Conservation (phyloP, 1,140 invertebrate genomes). For the Euschistus heros region DNA sequence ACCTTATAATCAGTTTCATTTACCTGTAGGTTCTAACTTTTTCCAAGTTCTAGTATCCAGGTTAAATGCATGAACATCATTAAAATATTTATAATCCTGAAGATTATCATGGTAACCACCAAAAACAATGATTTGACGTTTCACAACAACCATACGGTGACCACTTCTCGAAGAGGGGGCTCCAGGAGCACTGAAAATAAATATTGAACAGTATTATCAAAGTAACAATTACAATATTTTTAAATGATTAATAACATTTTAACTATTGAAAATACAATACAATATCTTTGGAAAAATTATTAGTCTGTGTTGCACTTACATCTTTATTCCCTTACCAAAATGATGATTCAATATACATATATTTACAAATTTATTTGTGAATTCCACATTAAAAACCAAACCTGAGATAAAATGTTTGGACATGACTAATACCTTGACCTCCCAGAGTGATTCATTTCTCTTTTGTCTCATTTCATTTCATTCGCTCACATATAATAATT, state of each 20-base stretch:
- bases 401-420: no score
- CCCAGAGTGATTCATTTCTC: no score
- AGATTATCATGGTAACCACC: conserved; percentile 87
- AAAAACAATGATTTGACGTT: conserved; percentile 74
- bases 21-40: conserved; percentile 56
- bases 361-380: no score
- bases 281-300: no score
- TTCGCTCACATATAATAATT: no score
- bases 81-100: conserved; percentile 79
- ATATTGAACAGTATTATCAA: neutral
- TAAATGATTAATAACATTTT: neutral
- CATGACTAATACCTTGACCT: no score
- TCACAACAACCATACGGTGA: conserved; percentile 73
- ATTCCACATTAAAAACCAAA: no score
- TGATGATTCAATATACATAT: no score
- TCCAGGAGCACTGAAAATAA: conserved; percentile 44
- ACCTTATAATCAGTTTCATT: neutral
- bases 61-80: conserved; percentile 77
- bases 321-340: no score
- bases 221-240: neutral
- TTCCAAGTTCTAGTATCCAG: conserved; percentile 70
- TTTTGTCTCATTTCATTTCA: no score
- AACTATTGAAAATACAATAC: no score
- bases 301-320: no score
- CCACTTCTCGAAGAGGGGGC: conserved; percentile 79